phyloP scores from a whole-genome alignment of 2,888 invertebrate species.

The Micoletzkya japonica region DNA sequence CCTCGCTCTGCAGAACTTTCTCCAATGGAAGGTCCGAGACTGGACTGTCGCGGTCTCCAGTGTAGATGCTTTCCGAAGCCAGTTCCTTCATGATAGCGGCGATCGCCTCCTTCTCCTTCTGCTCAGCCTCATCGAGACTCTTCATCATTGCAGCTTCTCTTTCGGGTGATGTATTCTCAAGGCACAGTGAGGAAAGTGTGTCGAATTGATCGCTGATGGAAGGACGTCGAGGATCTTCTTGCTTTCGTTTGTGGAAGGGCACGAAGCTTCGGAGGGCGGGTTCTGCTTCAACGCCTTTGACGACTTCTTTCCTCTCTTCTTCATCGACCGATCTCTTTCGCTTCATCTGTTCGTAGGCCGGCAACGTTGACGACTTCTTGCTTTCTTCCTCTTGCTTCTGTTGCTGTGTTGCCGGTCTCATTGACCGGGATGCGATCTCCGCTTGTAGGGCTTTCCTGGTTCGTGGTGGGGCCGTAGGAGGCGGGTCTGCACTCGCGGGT shows the following conservation, averaged over 20 bases:
- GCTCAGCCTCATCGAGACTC: slow-evolving; percentile 11
- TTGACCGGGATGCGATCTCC: neutral
- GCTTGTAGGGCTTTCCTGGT: slow-evolving; percentile 6
- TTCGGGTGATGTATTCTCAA: slow-evolving; percentile 16
- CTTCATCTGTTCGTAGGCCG: too few species aligned
- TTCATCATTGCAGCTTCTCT: slow-evolving; percentile 8
- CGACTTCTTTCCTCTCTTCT: too few species aligned
- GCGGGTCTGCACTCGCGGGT: slow-evolving; percentile 24
- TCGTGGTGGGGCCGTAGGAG: slow-evolving; percentile 11
- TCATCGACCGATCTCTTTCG: too few species aligned
- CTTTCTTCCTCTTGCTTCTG: slow-evolving; percentile 24
- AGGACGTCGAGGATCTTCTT: neutral
- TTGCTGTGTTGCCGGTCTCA: neutral
- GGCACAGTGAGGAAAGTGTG: slow-evolving; percentile 12
- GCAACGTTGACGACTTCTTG: slow-evolving; percentile 28
- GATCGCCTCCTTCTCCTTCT: slow-evolving; percentile 25
- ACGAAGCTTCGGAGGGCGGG: slow-evolving; percentile 16
- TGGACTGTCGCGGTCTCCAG: neutral
- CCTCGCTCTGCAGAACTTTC: slow-evolving; percentile 8
- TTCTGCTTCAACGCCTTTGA: too few species aligned
- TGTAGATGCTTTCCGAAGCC: slow-evolving; percentile 21
- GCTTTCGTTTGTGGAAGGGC: slow-evolving; percentile 16
- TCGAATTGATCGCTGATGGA: slow-evolving; percentile 18
- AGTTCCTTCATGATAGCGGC: slow-evolving; percentile 24
- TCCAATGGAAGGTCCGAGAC: slow-evolving; percentile 7